phyloP scores from a whole-genome alignment of 2,797 vertebrate genomes.

The Morus bassanus region DNA sequence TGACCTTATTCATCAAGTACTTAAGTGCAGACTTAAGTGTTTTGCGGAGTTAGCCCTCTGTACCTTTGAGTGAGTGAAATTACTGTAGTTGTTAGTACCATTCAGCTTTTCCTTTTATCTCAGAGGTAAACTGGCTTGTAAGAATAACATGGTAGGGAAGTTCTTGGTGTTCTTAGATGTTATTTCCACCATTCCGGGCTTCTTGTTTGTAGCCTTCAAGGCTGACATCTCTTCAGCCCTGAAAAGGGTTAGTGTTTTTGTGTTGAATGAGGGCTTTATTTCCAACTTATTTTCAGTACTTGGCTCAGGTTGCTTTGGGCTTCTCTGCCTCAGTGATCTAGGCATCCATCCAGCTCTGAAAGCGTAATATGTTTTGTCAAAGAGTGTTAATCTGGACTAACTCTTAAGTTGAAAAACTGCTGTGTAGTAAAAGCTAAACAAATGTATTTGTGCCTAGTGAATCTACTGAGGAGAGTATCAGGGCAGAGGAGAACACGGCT shows the following conservation, averaged over 20 bases:
- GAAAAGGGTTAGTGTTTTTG: neutral
- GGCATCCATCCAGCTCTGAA: neutral
- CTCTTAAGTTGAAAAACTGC: neutral
- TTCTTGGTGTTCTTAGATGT: neutral
- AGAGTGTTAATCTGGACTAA: neutral
- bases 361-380: neutral
- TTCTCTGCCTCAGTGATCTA: neutral
- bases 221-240: neutral
- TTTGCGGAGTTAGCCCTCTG: neutral
- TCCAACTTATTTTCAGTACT: neutral
- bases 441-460: neutral
- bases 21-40: neutral
- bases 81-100: neutral
- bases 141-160: neutral
- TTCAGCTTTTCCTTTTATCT: neutral
- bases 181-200: neutral
- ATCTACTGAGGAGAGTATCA: neutral
- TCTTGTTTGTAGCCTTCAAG: neutral
- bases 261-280: neutral
- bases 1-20: neutral
- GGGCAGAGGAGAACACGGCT: neutral
- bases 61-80: neutral
- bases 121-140: neutral
- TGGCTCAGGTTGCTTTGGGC: neutral
- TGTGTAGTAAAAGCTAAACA: neutral